phyloP scores from a whole-genome alignment of 1,140 invertebrate genomes.

The Episyrphus balteatus region DNA sequence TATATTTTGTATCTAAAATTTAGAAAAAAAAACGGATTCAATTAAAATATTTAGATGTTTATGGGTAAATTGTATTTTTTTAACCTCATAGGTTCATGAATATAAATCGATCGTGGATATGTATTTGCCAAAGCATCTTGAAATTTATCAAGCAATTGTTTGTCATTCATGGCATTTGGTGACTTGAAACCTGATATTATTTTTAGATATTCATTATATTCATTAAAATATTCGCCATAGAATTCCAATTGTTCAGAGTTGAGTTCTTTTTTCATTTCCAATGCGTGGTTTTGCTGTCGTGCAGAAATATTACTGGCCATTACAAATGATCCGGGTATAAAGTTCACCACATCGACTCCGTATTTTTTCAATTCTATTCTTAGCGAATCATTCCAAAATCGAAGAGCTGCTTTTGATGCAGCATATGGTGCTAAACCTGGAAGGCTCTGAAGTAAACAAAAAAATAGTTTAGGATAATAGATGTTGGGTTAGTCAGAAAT shows the following conservation, averaged over 20 bases:
- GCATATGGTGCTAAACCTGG: conserved; percentile 65
- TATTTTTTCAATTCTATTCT: conserved; percentile 64
- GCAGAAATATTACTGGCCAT: conserved; percentile 45
- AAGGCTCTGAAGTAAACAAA: conserved; percentile 40
- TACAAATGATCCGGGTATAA: conserved; percentile 62
- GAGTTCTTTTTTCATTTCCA: conserved; percentile 43
- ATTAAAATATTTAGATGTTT: neutral
- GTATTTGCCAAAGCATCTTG: conserved; percentile 41
- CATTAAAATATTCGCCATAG: conserved; percentile 46
- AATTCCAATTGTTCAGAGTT: conserved; percentile 39
- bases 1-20: conserved; percentile 40
- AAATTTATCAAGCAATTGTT: conserved; percentile 40
- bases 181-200: conserved; percentile 32
- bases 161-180: conserved; percentile 37
- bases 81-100: conserved; percentile 41
- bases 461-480: too few species aligned
- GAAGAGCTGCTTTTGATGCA: conserved; percentile 66
- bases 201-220: conserved; percentile 43
- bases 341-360: conserved; percentile 58
- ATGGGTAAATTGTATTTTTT: neutral
- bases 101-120: conserved; percentile 42
- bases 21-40: neutral
- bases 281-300: conserved; percentile 39
- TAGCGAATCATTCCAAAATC: conserved; percentile 58
- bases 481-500: too few species aligned